These are phyloP conservation scores for Melangyna quadrimaculata DNA, from an alignment of 2,888 invertebrate genomes.

Conservation along the genomic window DNA sequence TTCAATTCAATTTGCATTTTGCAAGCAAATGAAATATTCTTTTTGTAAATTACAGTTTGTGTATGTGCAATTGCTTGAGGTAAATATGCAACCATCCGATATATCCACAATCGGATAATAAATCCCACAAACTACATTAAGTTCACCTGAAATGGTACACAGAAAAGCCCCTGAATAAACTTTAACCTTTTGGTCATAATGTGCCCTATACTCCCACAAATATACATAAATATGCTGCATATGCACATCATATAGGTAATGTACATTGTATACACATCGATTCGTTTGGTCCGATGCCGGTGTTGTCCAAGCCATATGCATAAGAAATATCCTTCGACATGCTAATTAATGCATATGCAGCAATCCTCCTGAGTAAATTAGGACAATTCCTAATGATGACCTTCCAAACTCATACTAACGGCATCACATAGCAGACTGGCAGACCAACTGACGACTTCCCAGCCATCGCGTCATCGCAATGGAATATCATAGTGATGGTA, in stretches of 20 bases:
- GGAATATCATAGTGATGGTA: slow-evolving; percentile 22
- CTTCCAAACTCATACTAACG: slow-evolving; percentile 16
- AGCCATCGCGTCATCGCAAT: slow-evolving; percentile 14
- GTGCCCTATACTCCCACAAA: slow-evolving; percentile 10
- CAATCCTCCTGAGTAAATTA: slow-evolving; percentile 70
- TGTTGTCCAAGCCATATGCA: neutral
- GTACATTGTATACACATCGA: neutral
- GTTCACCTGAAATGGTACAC: slow-evolving; percentile 33
- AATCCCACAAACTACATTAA: slow-evolving; percentile 54
- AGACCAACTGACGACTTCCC: neutral
- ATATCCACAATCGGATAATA: slow-evolving; percentile 57
- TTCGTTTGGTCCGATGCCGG: neutral
- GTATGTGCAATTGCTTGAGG: slow-evolving; percentile 21
- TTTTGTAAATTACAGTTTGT: slow-evolving; percentile 60
- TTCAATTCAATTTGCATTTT: slow-evolving; percentile 67
- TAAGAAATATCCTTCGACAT: slow-evolving; percentile 58
- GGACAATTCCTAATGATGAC: slow-evolving; percentile 67
- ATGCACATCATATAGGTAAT: too few species aligned
- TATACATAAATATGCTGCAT: neutral
- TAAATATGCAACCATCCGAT: slow-evolving; percentile 31
- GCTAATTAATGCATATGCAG: slow-evolving; percentile 68
- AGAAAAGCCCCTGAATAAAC: slow-evolving; percentile 48
- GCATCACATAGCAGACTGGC: neutral
- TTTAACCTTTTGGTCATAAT: slow-evolving; percentile 59
- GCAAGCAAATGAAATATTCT: slow-evolving; percentile 55